Percentiles rank a stretch among this genome's conserved stretches.
Evolutionary conservation across 2,113 vertebrate species (phyloP).

Genomic region (Indicator indicator): DNA sequence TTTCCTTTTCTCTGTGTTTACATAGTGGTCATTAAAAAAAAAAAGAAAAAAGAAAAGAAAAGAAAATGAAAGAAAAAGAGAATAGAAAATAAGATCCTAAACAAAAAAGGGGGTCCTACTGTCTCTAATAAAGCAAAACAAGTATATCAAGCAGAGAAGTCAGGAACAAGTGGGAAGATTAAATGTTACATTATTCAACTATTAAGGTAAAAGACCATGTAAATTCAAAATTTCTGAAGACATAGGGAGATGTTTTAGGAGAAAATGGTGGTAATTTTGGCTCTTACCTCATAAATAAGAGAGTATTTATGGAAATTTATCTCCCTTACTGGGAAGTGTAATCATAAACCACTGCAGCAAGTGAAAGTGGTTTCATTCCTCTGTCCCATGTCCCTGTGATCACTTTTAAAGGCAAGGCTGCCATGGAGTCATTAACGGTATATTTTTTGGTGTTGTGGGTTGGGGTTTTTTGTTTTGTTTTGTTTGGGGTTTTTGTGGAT

Average conservation of each 20-base stretch:
- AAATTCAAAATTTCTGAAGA: not conserved
- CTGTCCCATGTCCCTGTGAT: not conserved
- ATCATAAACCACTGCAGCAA: not conserved
- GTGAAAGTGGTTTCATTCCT: not conserved
- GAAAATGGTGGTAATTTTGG: not conserved
- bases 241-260: not conserved
- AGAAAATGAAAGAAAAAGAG: no score
- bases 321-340: not conserved
- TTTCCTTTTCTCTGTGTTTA: not conserved
- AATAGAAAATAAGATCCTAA: not conserved
- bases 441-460: not conserved
- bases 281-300: not conserved
- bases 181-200: not conserved
- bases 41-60: not conserved
- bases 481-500: no score
- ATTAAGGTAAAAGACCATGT: not conserved
- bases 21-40: not conserved
- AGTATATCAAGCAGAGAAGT: not conserved
- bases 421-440: not conserved
- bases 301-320: not conserved
- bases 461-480: no score
- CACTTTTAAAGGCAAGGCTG: not conserved
- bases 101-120: fast-evolving
- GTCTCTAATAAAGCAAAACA: not conserved
- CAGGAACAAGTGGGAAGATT: not conserved